phyloP scores from a whole-genome alignment of 2,888 invertebrate genomes.

The Scelioninae gen. 1 region DNA sequence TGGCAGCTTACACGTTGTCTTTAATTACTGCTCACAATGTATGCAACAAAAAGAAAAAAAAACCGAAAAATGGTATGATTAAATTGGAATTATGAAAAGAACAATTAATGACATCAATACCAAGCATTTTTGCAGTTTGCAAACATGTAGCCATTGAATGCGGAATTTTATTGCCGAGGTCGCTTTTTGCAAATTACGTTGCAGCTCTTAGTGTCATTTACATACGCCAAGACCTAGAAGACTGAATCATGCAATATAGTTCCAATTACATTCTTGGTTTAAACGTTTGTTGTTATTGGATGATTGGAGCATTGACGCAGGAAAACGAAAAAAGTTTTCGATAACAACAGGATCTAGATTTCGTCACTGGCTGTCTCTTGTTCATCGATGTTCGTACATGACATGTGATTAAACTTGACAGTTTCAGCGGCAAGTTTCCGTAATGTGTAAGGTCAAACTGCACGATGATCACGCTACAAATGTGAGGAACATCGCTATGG shows the following conservation, averaged over 20 bases:
- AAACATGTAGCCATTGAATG: conserved; percentile 28
- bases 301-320: too few species aligned
- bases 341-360: too few species aligned
- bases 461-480: conserved; percentile 40
- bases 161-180: conserved; percentile 57
- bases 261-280: too few species aligned
- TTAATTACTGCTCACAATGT: conserved; percentile 3
- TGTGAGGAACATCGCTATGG: conserved; percentile 34
- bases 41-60: neutral
- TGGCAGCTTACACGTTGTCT: neutral
- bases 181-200: conserved; percentile 64
- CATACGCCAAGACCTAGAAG: conserved; percentile 43
- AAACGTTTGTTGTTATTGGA: too few species aligned
- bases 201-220: conserved; percentile 49
- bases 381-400: too few species aligned
- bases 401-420: conserved; percentile 42
- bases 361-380: too few species aligned
- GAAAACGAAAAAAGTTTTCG: too few species aligned
- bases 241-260: conserved; percentile 41
- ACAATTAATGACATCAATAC: conserved; percentile 15
- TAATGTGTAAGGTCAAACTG: conserved; percentile 39
- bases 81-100: conserved; percentile 29
- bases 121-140: conserved; percentile 11
- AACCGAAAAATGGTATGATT: neutral
- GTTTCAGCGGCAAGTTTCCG: conserved; percentile 47